Evolutionary conservation across 1,140 invertebrate species (phyloP), one percentile per base, ranked within the genome.

Genomic region (Anadara kagoshimensis): DNA sequence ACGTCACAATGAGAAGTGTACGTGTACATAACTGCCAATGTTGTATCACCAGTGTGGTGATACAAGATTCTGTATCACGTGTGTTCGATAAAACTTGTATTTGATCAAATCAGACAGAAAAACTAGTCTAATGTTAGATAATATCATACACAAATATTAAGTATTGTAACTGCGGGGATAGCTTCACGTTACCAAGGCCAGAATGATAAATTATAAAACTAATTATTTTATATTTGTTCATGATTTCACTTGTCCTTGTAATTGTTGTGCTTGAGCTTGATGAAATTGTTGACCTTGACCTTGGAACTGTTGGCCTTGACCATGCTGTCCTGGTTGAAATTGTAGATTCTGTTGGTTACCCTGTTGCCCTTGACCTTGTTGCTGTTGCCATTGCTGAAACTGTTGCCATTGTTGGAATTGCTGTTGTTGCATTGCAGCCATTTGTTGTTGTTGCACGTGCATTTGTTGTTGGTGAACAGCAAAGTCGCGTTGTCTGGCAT

Each of bases 401-500:
- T 74, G 69, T 43, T 69, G 78, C 47, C 58, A 65, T 51, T 65
- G 69, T 57, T 72, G 77, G 22, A 66, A 71, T 29, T 74, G 59
- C 29, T 73, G 70, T 51, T 72, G 66, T 47, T 75, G 69, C 36
- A 57, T 41, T 11, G 41, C 54, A 49, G 71, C 61, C n/a, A 59
- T 61, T 26, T 62, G 61, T 64, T 74, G 70, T 41, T 73, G 70
- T 57, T 79, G 73, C 26, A 66, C 20, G 7, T 51, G 44, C 73
- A 83, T 76, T 61, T 73, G 57, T 69, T 81, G 74, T 53, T 80
- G 77, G 69, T 80, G 70, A 49, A 61, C 45, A 14, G 64, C 61
- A 53, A 78, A 80, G 20, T 86, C 85, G 24, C 87, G 74, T 67
- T 83, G 65, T 79, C 92, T 90, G 26, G 92, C 92, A 5, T 91